phyloP scores from a whole-genome alignment of 37 sponge, comb jelly and placozoan genomes.

The Chondrosia reniformis region DNA sequence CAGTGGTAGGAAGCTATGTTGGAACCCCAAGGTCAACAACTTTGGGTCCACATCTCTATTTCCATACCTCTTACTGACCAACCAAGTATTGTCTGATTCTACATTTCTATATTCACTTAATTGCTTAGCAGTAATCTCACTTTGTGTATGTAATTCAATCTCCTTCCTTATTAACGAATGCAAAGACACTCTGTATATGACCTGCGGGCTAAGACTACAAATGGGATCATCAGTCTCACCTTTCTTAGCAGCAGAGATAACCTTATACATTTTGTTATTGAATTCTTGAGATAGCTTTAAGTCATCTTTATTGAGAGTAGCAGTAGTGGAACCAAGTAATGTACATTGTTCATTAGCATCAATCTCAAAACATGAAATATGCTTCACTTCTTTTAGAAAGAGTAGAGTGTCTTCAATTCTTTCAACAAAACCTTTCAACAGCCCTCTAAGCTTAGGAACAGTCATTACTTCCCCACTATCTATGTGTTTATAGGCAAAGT shows the following conservation, averaged over 20 bases:
- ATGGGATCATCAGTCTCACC: too few species aligned
- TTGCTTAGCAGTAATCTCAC: not conserved
- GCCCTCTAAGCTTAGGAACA: not conserved
- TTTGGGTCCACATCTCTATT: not conserved
- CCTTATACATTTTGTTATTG: not conserved
- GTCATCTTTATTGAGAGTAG: not conserved
- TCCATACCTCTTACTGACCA: constrained; percentile 21
- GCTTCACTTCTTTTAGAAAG: constrained; percentile 44
- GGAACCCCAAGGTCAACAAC: not conserved
- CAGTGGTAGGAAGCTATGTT: constrained; percentile 26
- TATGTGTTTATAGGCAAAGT: not conserved
- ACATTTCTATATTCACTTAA: not conserved
- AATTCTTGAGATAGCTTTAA: not conserved
- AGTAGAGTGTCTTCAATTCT: constrained; percentile 26
- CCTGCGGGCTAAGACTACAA: too few species aligned
- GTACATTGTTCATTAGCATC: constrained; percentile 15
- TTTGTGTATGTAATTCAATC: not conserved
- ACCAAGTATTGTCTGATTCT: constrained; percentile 14
- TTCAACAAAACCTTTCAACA: constrained; percentile 8
- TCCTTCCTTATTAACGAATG: not conserved
- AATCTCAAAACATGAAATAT: constrained; percentile 58
- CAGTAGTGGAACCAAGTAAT: constrained; percentile 3
- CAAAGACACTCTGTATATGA: too few species aligned
- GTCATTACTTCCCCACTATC: not conserved
- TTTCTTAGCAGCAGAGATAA: not conserved